These are phyloP conservation scores for Cephus spinipes DNA, from an alignment of 2,888 invertebrate species.

Conservation along the genomic window DNA sequence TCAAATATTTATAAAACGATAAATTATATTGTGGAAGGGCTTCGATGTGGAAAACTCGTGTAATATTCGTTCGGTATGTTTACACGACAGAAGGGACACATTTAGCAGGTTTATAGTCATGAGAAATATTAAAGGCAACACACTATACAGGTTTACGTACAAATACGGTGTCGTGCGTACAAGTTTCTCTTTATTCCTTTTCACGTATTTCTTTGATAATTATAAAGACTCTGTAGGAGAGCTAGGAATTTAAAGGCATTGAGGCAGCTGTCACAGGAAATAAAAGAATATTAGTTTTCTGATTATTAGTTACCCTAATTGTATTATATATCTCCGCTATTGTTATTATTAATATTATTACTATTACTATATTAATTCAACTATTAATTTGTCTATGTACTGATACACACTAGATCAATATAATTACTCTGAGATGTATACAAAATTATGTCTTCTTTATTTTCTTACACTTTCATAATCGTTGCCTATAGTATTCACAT, in stretches of 20 bases:
- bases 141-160: background rate
- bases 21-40: background rate
- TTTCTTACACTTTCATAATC: background rate
- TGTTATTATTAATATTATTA: slow-evolving; percentile 56
- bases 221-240: slow-evolving; percentile 60
- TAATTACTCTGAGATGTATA: slow-evolving; percentile 41
- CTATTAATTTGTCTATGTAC: slow-evolving; percentile 42
- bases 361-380: slow-evolving; percentile 53
- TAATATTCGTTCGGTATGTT: background rate
- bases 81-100: background rate
- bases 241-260: slow-evolving; percentile 64
- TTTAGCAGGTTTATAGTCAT: background rate
- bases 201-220: slow-evolving; percentile 20
- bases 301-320: slow-evolving; percentile 62
- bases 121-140: background rate
- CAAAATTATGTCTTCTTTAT: slow-evolving; percentile 11
- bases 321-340: slow-evolving; percentile 62
- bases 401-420: slow-evolving; percentile 57
- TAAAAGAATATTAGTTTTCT: slow-evolving; percentile 61
- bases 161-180: background rate
- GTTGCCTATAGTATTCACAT: background rate
- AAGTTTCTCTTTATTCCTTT: background rate
- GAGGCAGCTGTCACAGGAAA: slow-evolving; percentile 66
- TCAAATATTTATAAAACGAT: background rate
- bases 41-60: background rate